phyloP scores from a whole-genome alignment of 2,888 invertebrate genomes.

The Stenotaenia linearis region DNA sequence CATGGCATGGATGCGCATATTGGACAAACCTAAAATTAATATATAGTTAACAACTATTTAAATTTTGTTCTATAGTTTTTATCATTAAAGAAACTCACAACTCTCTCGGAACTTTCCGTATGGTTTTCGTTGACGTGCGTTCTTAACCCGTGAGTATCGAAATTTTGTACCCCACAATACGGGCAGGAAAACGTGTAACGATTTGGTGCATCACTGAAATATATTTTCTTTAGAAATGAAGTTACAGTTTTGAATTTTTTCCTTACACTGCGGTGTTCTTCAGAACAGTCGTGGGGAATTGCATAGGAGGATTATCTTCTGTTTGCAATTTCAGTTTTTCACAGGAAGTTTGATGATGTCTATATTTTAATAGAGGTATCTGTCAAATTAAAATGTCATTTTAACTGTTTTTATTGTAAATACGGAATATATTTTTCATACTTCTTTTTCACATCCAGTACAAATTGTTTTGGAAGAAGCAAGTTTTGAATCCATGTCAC shows the following conservation, averaged over 20 bases:
- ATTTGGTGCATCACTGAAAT: slow-evolving; percentile 26
- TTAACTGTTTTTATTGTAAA: not conserved
- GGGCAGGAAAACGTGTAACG: slow-evolving; percentile 33
- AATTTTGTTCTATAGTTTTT: not conserved
- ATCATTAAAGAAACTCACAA: slow-evolving; percentile 15
- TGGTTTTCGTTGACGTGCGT: slow-evolving; percentile 32
- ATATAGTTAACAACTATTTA: not conserved
- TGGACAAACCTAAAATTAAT: slow-evolving; percentile 11
- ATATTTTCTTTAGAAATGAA: too few relatives aligned
- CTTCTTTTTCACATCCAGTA: slow-evolving; percentile 28
- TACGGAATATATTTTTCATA: not conserved
- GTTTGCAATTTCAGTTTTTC: not conserved
- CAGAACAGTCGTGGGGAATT: not conserved
- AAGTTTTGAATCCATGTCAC: slow-evolving; percentile 26
- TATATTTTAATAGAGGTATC: not conserved
- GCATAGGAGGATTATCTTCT: not conserved
- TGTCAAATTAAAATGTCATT: not conserved
- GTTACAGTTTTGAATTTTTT: not conserved
- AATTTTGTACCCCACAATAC: slow-evolving; percentile 33
- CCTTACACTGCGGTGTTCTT: not conserved
- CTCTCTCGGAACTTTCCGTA: not conserved
- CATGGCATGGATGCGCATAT: slow-evolving; percentile 24
- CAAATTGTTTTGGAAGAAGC: slow-evolving; percentile 3
- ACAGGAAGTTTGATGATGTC: not conserved
- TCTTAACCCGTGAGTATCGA: slow-evolving; percentile 33